A percentile compares a stretch with the other conserved stretches of the same genome.
These are phyloP conservation scores for Bergia sp. DNA, from an alignment of 92 coral and sea anemone genomes.

Conservation along the genomic window DNA sequence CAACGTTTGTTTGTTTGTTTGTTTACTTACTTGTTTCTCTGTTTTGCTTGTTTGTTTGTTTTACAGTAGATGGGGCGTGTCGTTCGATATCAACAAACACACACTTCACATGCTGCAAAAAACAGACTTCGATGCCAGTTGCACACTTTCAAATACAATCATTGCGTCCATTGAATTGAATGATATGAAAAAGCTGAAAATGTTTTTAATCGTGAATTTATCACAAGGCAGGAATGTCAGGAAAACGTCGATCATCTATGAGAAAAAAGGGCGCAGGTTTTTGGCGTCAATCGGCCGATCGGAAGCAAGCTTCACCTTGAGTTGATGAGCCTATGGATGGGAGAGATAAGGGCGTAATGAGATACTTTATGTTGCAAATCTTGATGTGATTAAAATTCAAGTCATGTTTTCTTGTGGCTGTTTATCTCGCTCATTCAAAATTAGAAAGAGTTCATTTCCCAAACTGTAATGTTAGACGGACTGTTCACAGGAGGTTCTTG, in stretches of 20 bases:
- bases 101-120: no score
- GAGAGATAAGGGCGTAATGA: constrained; percentile 84
- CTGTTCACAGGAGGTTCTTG: neutral
- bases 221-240: neutral
- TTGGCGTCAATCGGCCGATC: constrained; percentile 48
- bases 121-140: no score
- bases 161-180: no score
- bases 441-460: constrained; percentile 9
- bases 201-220: neutral
- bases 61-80: no score
- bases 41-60: no score
- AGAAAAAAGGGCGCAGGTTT: constrained; percentile 38
- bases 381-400: constrained; percentile 73
- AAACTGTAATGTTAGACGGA: constrained; percentile 1
- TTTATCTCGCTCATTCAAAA: constrained; percentile 39
- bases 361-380: constrained; percentile 49
- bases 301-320: constrained; percentile 39
- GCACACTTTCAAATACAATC: no score
- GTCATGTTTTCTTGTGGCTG: constrained; percentile 50
- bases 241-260: constrained; percentile 6
- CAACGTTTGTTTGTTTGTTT: no score
- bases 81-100: no score
- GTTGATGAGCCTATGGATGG: constrained; percentile 51
- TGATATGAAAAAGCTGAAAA: neutral
- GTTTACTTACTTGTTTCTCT: no score